Percentiles rank a stretch among this genome's conserved stretches.
phyloP scores from a whole-genome alignment of 1,140 invertebrate genomes.

The Drosophila setifemur region DNA sequence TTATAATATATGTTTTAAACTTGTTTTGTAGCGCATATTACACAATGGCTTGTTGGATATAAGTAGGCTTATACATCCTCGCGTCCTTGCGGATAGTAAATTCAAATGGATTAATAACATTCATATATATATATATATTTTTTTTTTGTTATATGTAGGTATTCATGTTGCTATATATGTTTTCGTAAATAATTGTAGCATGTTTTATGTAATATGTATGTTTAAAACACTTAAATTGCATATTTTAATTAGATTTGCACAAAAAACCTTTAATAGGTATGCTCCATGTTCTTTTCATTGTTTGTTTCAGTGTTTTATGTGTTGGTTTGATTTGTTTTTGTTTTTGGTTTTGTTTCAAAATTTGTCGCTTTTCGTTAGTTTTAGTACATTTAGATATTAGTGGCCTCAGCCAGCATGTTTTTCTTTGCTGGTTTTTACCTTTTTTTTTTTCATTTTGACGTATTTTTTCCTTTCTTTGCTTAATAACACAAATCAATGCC shows the following conservation, averaged over 20 bases:
- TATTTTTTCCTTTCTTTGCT: constrained; percentile 36
- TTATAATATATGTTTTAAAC: constrained; percentile 20
- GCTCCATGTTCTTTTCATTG: constrained; percentile 48
- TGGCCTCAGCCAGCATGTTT: constrained; percentile 78
- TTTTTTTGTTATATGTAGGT: constrained; percentile 32
- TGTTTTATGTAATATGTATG: constrained; percentile 39
- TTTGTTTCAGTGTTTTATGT: constrained; percentile 30
- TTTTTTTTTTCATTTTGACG: constrained; percentile 54
- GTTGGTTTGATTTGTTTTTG: constrained; percentile 3
- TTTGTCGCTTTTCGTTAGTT: constrained; percentile 22
- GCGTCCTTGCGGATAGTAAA: constrained; percentile 8
- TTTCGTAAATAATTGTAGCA: constrained; percentile 49
- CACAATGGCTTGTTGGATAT: constrained; percentile 66
- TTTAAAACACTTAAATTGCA: constrained; percentile 64
- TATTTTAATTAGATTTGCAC: constrained; percentile 63
- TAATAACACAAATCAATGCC: constrained; percentile 64
- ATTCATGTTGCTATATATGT: constrained; percentile 26
- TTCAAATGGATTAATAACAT: constrained; percentile 57
- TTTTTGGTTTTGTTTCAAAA: constrained; percentile 21
- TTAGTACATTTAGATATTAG: constrained; percentile 54
- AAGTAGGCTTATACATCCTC: constrained; percentile 21
- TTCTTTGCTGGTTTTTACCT: constrained; percentile 74
- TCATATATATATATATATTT: constrained; percentile 40
- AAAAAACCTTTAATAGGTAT: constrained; percentile 81
- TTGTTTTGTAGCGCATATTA: constrained; percentile 70